Conservation (phyloP, 2,797 vertebrate genomes). For the Poeciliopsis turneri region DNA sequence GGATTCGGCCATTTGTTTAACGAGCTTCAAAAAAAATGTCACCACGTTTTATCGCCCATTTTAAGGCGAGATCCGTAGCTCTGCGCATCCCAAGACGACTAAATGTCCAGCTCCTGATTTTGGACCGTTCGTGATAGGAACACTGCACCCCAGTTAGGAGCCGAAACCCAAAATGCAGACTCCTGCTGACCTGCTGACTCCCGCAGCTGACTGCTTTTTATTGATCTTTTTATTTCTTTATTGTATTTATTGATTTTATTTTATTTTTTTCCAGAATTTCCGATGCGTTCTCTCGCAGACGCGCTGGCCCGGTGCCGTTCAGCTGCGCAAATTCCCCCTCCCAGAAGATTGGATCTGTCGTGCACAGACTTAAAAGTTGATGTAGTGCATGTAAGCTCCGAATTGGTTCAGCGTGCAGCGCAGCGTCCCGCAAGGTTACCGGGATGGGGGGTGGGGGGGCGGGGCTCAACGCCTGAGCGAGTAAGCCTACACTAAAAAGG, state of each 20-base stretch:
- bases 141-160: not conserved
- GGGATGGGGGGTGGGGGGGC: constrained; percentile 27
- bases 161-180: not conserved
- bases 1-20: not conserved
- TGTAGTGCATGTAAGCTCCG: constrained; percentile 35
- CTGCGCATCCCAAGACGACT: not conserved
- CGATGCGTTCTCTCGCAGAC: not conserved
- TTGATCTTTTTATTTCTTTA: no score
- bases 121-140: not conserved
- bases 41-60: no score
- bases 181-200: not conserved
- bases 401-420: constrained; percentile 50
- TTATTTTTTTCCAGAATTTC: not conserved
- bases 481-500: constrained; percentile 60
- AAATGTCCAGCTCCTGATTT: not conserved
- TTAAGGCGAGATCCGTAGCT: not conserved
- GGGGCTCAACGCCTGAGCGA: constrained; percentile 57
- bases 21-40: not conserved
- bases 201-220: no score
- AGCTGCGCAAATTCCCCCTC: constrained; percentile 15
- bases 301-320: constrained; percentile 15
- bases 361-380: constrained; percentile 27
- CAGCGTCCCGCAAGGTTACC: constrained; percentile 57
- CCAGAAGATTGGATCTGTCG: constrained; percentile 37
- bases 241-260: no score